Evolutionary conservation across 2,797 vertebrate species (phyloP).

Genomic region (Necrosyrtes monachus): DNA sequence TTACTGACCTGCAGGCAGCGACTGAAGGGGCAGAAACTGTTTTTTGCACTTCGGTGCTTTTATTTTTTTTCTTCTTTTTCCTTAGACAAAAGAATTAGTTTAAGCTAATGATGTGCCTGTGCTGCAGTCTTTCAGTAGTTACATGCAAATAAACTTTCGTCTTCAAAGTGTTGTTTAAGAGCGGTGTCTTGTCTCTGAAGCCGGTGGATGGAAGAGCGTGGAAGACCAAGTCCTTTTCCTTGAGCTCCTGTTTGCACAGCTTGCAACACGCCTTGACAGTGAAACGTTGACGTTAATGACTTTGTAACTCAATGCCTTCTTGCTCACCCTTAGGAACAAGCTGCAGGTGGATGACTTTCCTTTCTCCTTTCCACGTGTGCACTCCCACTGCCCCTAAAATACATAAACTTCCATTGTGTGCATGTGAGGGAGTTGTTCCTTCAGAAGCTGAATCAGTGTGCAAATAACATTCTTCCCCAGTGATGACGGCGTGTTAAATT

Average conservation of each 20-base stretch:
- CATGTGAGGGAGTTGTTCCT: neutral
- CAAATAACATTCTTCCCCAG: neutral
- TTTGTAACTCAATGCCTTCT: neutral
- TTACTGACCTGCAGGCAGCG: fast-evolving
- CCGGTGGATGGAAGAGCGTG: neutral
- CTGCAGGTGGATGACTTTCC: neutral
- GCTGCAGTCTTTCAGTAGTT: neutral
- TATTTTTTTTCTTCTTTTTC: neutral
- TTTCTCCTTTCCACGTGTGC: neutral
- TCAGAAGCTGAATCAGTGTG: constrained; percentile 9
- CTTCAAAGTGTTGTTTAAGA: neutral
- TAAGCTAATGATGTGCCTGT: neutral
- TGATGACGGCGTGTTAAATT: fast-evolving
- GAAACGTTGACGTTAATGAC: fast-evolving
- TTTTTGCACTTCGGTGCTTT: neutral
- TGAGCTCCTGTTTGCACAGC: neutral
- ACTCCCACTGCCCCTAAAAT: neutral
- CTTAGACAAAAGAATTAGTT: neutral
- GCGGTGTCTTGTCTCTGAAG: fast-evolving
- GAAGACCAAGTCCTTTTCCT: neutral
- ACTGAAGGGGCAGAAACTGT: fast-evolving
- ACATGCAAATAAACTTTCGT: neutral
- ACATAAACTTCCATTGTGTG: neutral
- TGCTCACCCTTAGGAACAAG: neutral
- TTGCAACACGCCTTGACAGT: neutral